Evolutionary conservation across 2,888 invertebrate genomes (phyloP).

Genomic region (Cerceris ruficornis): DNA sequence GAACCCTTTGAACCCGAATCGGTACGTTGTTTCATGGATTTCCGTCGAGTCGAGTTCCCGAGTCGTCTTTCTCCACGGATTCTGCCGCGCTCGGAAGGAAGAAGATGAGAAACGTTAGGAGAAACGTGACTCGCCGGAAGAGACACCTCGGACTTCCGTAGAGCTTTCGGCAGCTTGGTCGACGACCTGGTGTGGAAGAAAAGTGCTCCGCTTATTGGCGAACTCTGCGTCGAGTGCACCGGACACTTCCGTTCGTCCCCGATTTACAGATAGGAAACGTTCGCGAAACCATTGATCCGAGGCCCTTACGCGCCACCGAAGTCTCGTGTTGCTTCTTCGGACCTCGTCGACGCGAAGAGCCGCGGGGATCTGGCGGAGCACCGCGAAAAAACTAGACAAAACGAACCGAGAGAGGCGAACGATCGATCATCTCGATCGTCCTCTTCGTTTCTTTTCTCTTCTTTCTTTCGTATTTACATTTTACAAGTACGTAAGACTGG

Average conservation of each 20-base stretch:
- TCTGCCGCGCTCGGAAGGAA: not conserved
- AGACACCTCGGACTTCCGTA: constrained; percentile 19
- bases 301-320: not conserved
- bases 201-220: constrained; percentile 53
- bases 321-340: constrained; percentile 13
- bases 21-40: too few relatives aligned
- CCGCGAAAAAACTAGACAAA: constrained; percentile 13
- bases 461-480: constrained; percentile 19
- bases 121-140: constrained; percentile 38
- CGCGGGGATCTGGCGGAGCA: not conserved
- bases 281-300: constrained; percentile 17
- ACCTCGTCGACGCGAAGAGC: not conserved
- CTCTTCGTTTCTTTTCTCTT: constrained; percentile 25
- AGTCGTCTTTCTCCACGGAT: not conserved
- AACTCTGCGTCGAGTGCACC: constrained; percentile 48
- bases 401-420: not conserved
- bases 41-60: not conserved
- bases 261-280: constrained; percentile 20
- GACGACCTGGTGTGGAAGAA: constrained; percentile 39
- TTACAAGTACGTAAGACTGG: constrained; percentile 52
- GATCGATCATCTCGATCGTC: constrained; percentile 10
- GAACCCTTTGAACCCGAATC: not conserved
- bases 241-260: constrained; percentile 44
- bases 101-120: constrained; percentile 4
- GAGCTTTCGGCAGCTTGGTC: constrained; percentile 44